Evolutionary conservation across 2,888 invertebrate genomes (phyloP), one percentile per base, ranked within the genome.

Genomic region (Mythimna ferrago): DNA sequence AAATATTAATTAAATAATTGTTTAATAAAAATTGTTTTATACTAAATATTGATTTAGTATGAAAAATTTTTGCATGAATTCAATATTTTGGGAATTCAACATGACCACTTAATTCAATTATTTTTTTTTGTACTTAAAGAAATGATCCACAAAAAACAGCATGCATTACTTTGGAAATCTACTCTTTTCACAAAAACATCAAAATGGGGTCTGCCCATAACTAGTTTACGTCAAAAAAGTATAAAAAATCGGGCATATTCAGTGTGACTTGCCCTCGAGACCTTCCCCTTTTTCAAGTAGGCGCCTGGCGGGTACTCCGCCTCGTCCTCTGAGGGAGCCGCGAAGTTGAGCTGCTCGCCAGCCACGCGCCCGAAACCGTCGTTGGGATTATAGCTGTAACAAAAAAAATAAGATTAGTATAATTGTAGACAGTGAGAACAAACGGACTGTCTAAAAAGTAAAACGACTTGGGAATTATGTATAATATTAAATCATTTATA

Each of bases 311-410:
- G 97, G 95, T 97, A 98, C 91, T 98, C 98, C 79, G 97, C 97
- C 92, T 98, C 98, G 93, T 98, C 98, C 91, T 98, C 98, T 73
- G 97, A 98, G 70, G 97, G 95, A 78, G 96, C 97, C 77, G 92
- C 87, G 94, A 98, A 98, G 95, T 97, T 97, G 89, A 98, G 93
- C 87, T 94, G 94, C 63, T 95, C 95, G 0, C 96, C 96, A 44
- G 92, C 94, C 63, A 93, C 94, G 58, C 96, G 94, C 0, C 94
- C 93, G 85, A 94, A 95, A 32, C 95, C 97, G 87, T 97, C 97
- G 89, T 94, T 96, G 2, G 96, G 93, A 87, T 95, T 96, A 87
- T 96, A 97, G 82, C 97, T 97, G 94, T 11, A 96, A 95, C 81
- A 87, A 88, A 21, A 54, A 48, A 74, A 56, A 1, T 2, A 35